phyloP scores from a whole-genome alignment of 1,140 invertebrate species.

The Megalopta genalis region DNA sequence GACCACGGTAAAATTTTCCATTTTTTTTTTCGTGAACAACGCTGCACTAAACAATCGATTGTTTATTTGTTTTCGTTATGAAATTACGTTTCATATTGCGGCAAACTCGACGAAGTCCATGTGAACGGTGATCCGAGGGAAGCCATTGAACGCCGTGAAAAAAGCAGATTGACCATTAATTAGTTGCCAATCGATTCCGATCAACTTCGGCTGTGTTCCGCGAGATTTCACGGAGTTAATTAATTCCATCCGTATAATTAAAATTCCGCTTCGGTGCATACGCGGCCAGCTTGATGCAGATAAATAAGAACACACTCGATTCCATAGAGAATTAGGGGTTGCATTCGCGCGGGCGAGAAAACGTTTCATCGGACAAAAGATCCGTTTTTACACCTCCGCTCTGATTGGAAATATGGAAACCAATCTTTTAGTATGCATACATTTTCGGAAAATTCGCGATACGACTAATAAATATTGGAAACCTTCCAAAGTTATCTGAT shows the following conservation, averaged over 20 bases:
- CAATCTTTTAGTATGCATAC: neutral
- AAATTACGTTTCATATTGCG: neutral
- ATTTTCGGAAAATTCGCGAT: neutral
- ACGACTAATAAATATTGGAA: no score
- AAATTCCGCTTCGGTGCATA: constrained; percentile 32
- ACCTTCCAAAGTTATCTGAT: no score
- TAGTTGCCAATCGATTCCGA: constrained; percentile 43
- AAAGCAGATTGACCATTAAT: constrained; percentile 44
- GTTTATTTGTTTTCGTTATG: neutral
- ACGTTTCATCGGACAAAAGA: neutral
- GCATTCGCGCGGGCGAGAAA: neutral
- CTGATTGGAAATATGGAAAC: neutral
- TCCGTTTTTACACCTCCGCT: neutral
- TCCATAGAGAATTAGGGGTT: constrained; percentile 11
- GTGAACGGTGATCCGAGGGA: neutral
- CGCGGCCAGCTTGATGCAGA: neutral
- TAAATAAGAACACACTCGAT: constrained; percentile 31
- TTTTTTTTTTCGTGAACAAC: no score
- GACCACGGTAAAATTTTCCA: no score
- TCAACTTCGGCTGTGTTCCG: constrained; percentile 31
- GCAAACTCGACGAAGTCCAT: neutral
- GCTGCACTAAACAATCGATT: neutral
- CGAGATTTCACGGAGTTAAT: constrained; percentile 66
- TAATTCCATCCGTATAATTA: constrained; percentile 63
- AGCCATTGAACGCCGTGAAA: neutral